Base-by-base conservation (phyloP, 2,113 vertebrate genomes). In the Axis porcinus region DNA sequence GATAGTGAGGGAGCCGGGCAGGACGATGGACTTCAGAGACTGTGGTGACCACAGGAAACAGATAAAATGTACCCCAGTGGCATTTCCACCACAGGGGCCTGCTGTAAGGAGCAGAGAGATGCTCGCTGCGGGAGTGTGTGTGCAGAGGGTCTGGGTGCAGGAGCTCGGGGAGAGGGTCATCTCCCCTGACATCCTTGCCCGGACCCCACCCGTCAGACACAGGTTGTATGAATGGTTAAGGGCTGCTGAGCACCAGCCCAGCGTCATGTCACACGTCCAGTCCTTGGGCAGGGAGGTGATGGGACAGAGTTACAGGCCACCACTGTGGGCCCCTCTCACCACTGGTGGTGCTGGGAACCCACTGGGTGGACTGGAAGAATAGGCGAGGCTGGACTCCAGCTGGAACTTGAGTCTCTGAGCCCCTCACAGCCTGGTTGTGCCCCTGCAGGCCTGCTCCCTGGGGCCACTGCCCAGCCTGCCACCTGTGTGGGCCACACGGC, bases 151-250 rank as follows among this genome's bases (percentile, higher is more conserved):
- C 76, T 50, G 76, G 76, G 45, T 10, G 17, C 45, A 81, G 27
- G 4, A 79, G 2, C 43, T 47, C 45, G 1, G 7, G 27, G n/a
- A 70, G 10, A 70, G 43, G 14, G 43, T 79, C 15, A 30, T 79
- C 45, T 30, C 27, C 43, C 14, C 43, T 0, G 4, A 79, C 45
- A 50, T 30, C 28, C 45, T 79, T 50, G 25, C 45, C 16, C 0
- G 5, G 28, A 8, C 28, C 16, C 28, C 28, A 30, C 45, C 16
- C 0, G 1, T 17, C 45, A 81, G 78, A 81, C 0, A 0, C 28
- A 33, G 78, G 78, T 11, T 50, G 78, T 33, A 16, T 81, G 45
- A 50, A 81, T 17, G 30, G 78, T 21, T 50, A 21, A 79, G 78
- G 28, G 9, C 78, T 50, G 28, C 78, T 81, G 45, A 50, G 43